Evolutionary conservation across 2,113 vertebrate genomes (phyloP).

Genomic region (Myanophis thanlyinensis): DNA sequence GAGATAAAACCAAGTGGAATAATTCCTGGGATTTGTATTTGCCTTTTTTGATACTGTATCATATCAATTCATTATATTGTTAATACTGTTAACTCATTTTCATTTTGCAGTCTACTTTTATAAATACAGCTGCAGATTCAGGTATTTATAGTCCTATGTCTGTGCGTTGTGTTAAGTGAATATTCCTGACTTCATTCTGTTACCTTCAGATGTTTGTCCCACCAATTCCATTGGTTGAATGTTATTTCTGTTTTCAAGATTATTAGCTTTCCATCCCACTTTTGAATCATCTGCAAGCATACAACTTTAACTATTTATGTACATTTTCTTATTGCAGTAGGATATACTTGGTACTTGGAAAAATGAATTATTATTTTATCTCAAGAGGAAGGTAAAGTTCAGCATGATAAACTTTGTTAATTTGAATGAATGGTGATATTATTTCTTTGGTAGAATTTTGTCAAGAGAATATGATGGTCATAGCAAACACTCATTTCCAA

Average conservation of each 20-base stretch:
- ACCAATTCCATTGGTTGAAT: not conserved
- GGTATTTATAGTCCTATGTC: not conserved
- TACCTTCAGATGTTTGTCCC: not conserved
- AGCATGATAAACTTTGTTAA: not conserved
- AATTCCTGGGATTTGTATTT: not conserved
- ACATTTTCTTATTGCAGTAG: not conserved
- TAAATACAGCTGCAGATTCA: not conserved
- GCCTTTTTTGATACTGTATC: not conserved
- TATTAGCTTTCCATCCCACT: not conserved
- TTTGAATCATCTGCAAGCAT: not conserved
- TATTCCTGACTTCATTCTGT: not conserved
- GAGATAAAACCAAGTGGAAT: not conserved
- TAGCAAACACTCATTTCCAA: no score
- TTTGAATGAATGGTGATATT: not conserved
- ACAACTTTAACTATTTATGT: not conserved
- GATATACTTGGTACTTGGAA: not conserved
- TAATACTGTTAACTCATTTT: not conserved
- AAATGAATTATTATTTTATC: not conserved
- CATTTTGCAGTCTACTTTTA: not conserved
- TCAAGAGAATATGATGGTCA: no score
- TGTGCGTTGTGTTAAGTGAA: not conserved
- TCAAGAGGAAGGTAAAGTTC: not conserved
- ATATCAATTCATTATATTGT: not conserved
- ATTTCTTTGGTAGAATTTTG: no score
- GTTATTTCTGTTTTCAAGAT: not conserved